Percentiles rank a stretch among this genome's conserved stretches.
phyloP scores from a whole-genome alignment of 2,888 invertebrate species.

The Dryococelus australis region DNA sequence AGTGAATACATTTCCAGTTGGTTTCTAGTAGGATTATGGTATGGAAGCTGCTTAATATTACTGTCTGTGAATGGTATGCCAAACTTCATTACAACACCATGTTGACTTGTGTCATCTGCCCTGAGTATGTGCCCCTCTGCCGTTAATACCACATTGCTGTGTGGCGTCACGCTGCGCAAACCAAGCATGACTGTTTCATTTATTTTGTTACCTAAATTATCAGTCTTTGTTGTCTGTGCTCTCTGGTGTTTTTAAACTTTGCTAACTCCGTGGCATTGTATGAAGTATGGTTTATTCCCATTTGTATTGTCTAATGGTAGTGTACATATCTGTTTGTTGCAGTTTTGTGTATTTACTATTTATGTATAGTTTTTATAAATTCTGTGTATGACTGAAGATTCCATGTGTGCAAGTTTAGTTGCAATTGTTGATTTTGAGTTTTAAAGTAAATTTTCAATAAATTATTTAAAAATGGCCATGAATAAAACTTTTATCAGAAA shows the following conservation, averaged over 20 bases:
- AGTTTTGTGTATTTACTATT: constrained; percentile 26
- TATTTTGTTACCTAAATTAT: too few relatives aligned
- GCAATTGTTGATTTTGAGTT: constrained; percentile 16
- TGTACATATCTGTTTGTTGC: constrained; percentile 36
- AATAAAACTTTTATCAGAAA: not conserved
- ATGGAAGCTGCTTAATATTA: too few relatives aligned
- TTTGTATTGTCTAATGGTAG: not conserved
- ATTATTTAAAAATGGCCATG: constrained; percentile 16
- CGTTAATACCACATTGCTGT: too few relatives aligned
- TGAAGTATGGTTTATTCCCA: not conserved
- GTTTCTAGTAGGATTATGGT: not conserved
- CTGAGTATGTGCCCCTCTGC: too few relatives aligned
- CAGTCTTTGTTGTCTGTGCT: too few relatives aligned
- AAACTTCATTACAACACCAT: too few relatives aligned
- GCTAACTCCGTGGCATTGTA: not conserved
- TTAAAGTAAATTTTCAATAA: constrained; percentile 11
- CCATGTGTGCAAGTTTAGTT: constrained; percentile 28
- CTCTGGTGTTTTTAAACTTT: not conserved
- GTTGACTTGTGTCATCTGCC: too few relatives aligned
- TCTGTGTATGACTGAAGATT: constrained; percentile 30
- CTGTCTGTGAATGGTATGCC: too few relatives aligned
- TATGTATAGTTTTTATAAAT: constrained; percentile 26
- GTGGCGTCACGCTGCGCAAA: too few relatives aligned
- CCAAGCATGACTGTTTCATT: too few relatives aligned
- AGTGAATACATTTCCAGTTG: not conserved